Evolutionary conservation across 2,888 invertebrate species (phyloP).

Genomic region (Rhagium mordax): DNA sequence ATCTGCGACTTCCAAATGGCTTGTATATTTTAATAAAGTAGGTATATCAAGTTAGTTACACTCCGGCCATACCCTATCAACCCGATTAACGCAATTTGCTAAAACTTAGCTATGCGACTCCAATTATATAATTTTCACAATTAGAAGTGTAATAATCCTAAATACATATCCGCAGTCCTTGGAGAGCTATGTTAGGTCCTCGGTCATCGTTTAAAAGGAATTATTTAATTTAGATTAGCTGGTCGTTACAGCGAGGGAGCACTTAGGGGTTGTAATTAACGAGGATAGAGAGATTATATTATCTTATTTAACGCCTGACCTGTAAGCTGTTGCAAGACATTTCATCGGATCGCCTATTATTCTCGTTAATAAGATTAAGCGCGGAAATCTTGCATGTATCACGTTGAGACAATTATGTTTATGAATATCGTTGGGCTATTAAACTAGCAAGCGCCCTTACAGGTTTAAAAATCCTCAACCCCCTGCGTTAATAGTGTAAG

Average conservation of each 20-base stretch:
- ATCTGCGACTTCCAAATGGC: background rate
- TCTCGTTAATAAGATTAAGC: conserved; percentile 39
- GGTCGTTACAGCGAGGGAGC: conserved; percentile 55
- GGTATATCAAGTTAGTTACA: background rate
- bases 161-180: conserved; percentile 42
- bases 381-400: conserved; percentile 32
- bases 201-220: conserved; percentile 60
- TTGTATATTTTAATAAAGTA: background rate
- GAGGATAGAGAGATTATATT: conserved; percentile 65
- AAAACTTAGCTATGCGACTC: conserved; percentile 35
- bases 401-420: background rate
- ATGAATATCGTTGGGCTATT: background rate
- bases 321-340: conserved; percentile 63
- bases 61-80: background rate
- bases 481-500: no score
- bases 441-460: no score
- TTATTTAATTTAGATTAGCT: conserved; percentile 68
- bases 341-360: conserved; percentile 55
- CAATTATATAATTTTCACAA: conserved; percentile 43
- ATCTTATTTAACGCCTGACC: conserved; percentile 67
- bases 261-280: conserved; percentile 65
- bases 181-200: conserved; percentile 45
- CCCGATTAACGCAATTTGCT: conserved; percentile 31
- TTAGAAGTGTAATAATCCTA: conserved; percentile 50
- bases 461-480: no score